These are phyloP conservation scores for Sthenelais limicola DNA, from an alignment of 2,888 invertebrate species.

Conservation along the genomic window DNA sequence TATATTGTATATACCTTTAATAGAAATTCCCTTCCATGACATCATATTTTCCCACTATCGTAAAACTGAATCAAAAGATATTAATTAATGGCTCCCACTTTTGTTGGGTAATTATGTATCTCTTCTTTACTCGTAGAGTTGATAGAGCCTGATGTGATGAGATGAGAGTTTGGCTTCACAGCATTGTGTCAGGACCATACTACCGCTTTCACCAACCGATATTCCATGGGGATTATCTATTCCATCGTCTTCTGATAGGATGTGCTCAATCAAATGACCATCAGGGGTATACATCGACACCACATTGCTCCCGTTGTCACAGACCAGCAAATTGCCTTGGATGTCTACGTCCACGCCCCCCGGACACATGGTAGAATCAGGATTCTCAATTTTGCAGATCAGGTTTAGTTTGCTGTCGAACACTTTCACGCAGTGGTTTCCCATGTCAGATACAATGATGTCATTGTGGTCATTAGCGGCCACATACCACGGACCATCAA, in stretches of 20 bases:
- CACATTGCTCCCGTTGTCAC: conserved; percentile 26
- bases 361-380: conserved; percentile 27
- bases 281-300: conserved; percentile 36
- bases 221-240: conserved; percentile 32
- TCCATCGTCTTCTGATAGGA: conserved; percentile 36
- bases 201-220: conserved; percentile 4
- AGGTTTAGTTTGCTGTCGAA: conserved; percentile 44
- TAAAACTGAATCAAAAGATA: no score
- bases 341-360: conserved; percentile 31
- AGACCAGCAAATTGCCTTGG: conserved; percentile 31
- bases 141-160: conserved; percentile 36
- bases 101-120: no score
- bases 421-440: conserved; percentile 46
- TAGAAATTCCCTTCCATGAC: no score
- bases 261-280: conserved; percentile 21
- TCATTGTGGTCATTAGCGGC: conserved; percentile 45
- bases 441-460: conserved; percentile 46
- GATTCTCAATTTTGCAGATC: conserved; percentile 40
- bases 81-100: no score
- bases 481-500: conserved; percentile 46
- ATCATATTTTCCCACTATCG: no score
- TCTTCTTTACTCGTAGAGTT: conserved; percentile 27
- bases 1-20: no score
- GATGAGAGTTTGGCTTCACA: background rate
- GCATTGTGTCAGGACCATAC: conserved; percentile 35